Conservation (phyloP, 2,797 vertebrate species). For the Brachyalestes nurse region DNA sequence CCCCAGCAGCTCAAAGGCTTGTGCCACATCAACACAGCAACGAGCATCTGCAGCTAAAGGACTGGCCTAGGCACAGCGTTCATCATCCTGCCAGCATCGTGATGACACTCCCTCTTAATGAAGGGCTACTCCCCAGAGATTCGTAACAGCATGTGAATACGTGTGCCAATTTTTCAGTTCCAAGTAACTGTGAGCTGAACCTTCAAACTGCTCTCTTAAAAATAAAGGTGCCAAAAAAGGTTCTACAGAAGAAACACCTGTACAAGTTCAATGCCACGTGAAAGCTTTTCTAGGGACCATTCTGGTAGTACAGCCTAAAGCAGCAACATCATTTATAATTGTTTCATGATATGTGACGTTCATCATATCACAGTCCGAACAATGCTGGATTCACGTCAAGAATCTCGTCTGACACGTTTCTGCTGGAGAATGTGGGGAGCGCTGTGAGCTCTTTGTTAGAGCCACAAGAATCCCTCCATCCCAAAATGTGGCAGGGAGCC, state of each 20-base stretch:
- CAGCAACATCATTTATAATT: background rate
- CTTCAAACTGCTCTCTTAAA: background rate
- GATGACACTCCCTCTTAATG: background rate
- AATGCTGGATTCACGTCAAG: slow-evolving; percentile 16
- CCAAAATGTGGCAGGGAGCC: slow-evolving; percentile 32
- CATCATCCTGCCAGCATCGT: slow-evolving; percentile 1
- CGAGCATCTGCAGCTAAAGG: slow-evolving; percentile 42
- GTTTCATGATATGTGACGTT: background rate
- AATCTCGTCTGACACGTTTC: slow-evolving; percentile 33
- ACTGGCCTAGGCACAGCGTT: slow-evolving; percentile 42
- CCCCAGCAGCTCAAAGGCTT: slow-evolving; percentile 23
- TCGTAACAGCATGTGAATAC: background rate
- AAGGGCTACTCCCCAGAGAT: background rate
- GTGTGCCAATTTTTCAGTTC: background rate
- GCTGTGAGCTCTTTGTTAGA: slow-evolving; percentile 37
- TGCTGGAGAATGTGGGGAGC: slow-evolving; percentile 18
- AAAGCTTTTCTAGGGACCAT: background rate
- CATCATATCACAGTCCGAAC: background rate
- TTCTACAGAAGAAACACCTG: background rate
- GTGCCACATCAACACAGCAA: slow-evolving; percentile 40
- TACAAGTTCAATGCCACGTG: no score
- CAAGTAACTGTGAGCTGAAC: background rate
- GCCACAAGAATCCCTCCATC: slow-evolving; percentile 40
- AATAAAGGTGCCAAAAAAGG: background rate
- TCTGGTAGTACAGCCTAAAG: background rate